Evolutionary conservation across 2,888 invertebrate species (phyloP), one percentile per base, ranked within the genome.

Genomic region (Aporophyla nigra): DNA sequence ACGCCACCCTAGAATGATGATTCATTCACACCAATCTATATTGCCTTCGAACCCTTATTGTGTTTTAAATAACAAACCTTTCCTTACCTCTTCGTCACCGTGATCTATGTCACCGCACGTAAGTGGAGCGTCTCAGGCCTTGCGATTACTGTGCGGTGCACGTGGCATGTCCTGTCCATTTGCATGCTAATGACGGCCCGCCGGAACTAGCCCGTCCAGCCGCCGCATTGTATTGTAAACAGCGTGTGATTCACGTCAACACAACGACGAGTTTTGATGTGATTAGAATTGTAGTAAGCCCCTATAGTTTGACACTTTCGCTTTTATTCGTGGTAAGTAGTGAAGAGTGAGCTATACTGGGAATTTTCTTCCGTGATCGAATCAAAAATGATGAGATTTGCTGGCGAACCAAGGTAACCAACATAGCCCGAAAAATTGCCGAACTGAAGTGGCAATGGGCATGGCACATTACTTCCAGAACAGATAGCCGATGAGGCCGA

Each of bases 121-220:
- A 86, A 83, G 73, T 80, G 71, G 77, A 80, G 76, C 76, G 65
- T 74, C 79, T 75, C 76, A 85, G 69, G 78, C 78, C 76, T 58
- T 74, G 68, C 74, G 82, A 83, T 86, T 79, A 79, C 67, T 74
- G 70, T 82, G 84, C 82, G 74, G 71, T 21, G 77, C 87, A 83
- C 85, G 86, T 85, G 82, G 87, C 81, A 82, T 87, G 89, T 86
- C 84, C 85, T 33, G 80, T 78, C 79, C 85, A 90, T 91, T 90
- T 89, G 87, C 90, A 91, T 91, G 88, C 78, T 86, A 90, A 90
- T 91, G 81, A 78, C 19, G 10, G 33, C 51, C 71, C 27, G 53
- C 83, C 79, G 86, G 86, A 85, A 85, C 85, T 54, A 69, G 62
- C 53, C 78, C 74, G 75, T 72, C 76, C 75, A 70, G 69, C 59